Evolutionary conservation across 2,797 vertebrate genomes (phyloP), one percentile per base, ranked within the genome.

Genomic region (Sebastes hubbsi): DNA sequence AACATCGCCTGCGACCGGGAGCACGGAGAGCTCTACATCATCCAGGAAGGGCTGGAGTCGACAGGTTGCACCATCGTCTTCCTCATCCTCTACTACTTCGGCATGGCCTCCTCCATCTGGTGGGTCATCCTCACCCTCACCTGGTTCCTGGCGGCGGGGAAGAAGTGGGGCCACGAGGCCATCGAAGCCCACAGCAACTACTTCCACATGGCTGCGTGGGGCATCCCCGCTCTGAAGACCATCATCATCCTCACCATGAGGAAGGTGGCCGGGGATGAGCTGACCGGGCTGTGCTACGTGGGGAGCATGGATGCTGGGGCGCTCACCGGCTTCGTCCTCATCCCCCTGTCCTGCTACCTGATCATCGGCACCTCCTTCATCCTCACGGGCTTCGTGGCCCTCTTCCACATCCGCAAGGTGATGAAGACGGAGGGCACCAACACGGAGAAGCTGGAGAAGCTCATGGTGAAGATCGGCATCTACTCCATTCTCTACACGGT

Each of bases 361-460:
- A 94, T 99, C 78, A 94, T 99, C 0, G 99, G 99, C 75, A 99
- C 98, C 14, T 98, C 98, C 71, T 99, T 99, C 94, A 97, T 99
- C 91, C 96, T 99, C 83, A 98, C 98, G 0, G 98, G 99, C 88
- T 99, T 99, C 0, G 98, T 99, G 71, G 99, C 98, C 0, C 98
- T 99, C 65, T 99, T 99, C 95, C 98, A 99, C 92, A 99, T 99
- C 89, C 96, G 99, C 1, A 97, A 97, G 79, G 97, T 99, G 85
- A 99, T 99, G 98, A 99, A 99, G 94, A 99, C 98, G 0, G 98
- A 98, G 0, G 99, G 99, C 90, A 98, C 98, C 88, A 98, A 99
- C 92, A 99, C 99, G 0, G 98, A 99, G 93, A 99, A 99, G 92
- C 96, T 99, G 91, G 99, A 99, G 94, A 99, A 99, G 91, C 96